Evolutionary conservation across 2,113 vertebrate species (phyloP).

Genomic region (Strigops habroptila): DNA sequence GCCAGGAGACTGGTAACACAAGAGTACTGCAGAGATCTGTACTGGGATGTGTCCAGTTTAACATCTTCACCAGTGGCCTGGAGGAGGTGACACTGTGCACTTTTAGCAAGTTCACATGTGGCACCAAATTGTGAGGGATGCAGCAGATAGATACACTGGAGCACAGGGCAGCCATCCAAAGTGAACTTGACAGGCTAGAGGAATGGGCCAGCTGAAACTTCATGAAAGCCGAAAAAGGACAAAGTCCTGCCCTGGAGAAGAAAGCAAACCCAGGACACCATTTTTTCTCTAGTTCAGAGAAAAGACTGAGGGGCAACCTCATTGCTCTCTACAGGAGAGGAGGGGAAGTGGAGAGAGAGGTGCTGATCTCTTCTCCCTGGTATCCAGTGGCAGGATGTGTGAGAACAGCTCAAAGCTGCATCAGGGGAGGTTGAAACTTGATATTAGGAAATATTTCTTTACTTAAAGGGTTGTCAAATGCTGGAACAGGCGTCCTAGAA

Average conservation of each 20-base stretch:
- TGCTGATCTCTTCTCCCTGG: background rate
- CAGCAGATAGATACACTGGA: background rate
- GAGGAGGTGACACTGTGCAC: background rate
- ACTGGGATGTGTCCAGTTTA: background rate
- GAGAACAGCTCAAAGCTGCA: background rate
- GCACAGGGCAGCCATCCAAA: background rate
- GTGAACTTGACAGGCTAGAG: background rate
- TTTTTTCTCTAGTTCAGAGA: background rate
- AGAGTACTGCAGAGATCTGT: background rate
- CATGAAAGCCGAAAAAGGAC: background rate
- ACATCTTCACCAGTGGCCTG: background rate
- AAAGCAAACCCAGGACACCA: background rate
- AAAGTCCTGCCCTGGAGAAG: background rate
- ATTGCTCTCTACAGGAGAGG: background rate
- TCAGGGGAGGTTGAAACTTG: background rate
- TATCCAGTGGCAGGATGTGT: background rate
- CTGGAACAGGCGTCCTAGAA: background rate
- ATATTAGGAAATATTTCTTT: background rate
- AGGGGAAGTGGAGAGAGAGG: background rate
- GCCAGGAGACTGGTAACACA: background rate
- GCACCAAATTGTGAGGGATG: background rate
- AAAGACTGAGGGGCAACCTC: background rate
- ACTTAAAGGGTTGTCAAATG: background rate
- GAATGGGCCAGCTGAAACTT: background rate
- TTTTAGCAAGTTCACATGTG: background rate